Percentiles rank a stretch among this genome's conserved stretches.
These are phyloP conservation scores for Centropus bengalensis DNA, from an alignment of 2,113 vertebrate genomes.

Conservation along the genomic window DNA sequence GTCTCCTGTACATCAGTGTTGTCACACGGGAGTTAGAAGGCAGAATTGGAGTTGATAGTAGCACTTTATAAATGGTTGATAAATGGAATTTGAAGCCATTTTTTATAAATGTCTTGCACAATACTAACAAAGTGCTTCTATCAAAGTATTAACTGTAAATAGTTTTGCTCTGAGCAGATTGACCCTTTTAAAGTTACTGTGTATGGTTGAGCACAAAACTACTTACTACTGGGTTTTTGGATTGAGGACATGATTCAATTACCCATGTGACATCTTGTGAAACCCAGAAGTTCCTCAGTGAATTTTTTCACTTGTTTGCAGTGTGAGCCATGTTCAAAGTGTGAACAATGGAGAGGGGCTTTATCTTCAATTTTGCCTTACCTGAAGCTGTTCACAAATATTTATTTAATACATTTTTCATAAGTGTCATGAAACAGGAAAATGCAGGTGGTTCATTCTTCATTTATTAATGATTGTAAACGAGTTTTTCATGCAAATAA, in stretches of 20 bases:
- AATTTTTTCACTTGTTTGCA: conserved; percentile 73
- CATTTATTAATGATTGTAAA: conserved; percentile 84
- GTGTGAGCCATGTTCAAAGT: conserved; percentile 73
- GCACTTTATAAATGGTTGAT: conserved; percentile 83
- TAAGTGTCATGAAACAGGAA: conserved; percentile 76
- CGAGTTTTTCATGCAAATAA: conserved; percentile 87
- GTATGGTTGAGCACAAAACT: conserved; percentile 73
- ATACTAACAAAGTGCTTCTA: conserved; percentile 80
- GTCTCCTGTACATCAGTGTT: neutral
- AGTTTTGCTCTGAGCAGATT: conserved; percentile 66
- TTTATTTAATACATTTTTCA: conserved; percentile 83
- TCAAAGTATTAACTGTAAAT: conserved; percentile 75
- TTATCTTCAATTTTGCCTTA: conserved; percentile 82
- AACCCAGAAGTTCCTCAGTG: conserved; percentile 58
- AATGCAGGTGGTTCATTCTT: conserved; percentile 78
- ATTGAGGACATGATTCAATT: conserved; percentile 67
- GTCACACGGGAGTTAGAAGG: conserved; percentile 48
- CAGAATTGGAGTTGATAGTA: conserved; percentile 70
- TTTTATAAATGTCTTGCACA: conserved; percentile 79
- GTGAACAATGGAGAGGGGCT: conserved; percentile 72
- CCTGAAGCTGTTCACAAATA: conserved; percentile 80
- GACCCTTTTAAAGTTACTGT: conserved; percentile 67
- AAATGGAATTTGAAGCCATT: conserved; percentile 82
- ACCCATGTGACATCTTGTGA: conserved; percentile 55
- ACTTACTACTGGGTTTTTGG: conserved; percentile 74